Evolutionary conservation across 2,888 invertebrate genomes (phyloP), one percentile per base, ranked within the genome.

Genomic region (Stenchaetothrips biformis): DNA sequence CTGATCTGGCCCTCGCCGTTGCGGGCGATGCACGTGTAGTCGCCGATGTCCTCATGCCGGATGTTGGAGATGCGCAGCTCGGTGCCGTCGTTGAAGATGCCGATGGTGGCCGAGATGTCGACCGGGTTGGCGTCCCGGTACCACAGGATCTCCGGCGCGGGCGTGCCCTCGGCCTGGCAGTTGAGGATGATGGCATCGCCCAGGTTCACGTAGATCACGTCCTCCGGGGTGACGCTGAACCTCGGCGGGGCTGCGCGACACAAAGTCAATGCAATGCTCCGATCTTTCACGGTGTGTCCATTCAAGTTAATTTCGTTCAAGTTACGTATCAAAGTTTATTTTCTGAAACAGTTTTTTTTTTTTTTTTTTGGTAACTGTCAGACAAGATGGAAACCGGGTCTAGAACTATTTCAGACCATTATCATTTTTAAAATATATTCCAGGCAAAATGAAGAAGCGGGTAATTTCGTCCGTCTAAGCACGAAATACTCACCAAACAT

Each of bases 1-100:
- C 96, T 96, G 85, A 97, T 96, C 88, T 96, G 95, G 21, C 98
- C 98, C 89, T 98, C 97, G 85, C 95, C 95, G 89, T 98, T 97
- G 85, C 95, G 91, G 85, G 97, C 98, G 87, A 96, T 95, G 89
- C 98, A 98, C 84, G 95, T 96, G 89, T 98, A 98, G 88, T 97
- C 97, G 81, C 97, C 98, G 85, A 97, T 97, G 88, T 98, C 98
- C 86, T 95, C 95, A 88, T 94, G 94, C 84, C 96, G 92, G 86
- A 98, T 95, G 88, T 95, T 95, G 85, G 94, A 93, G 87, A 98
- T 96, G 86, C 96, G 92, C 84, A 98, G 91, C 87, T 97, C 97
- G 82, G 96, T 96, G 85, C 96, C 96, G 88, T 96, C 95, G 89
- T 96, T 96, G 89, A 96, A 95, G 86, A 97, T 95, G 86, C 95